Evolutionary conservation across 2,888 invertebrate genomes (phyloP).

Genomic region (Sesamia inferens): DNA sequence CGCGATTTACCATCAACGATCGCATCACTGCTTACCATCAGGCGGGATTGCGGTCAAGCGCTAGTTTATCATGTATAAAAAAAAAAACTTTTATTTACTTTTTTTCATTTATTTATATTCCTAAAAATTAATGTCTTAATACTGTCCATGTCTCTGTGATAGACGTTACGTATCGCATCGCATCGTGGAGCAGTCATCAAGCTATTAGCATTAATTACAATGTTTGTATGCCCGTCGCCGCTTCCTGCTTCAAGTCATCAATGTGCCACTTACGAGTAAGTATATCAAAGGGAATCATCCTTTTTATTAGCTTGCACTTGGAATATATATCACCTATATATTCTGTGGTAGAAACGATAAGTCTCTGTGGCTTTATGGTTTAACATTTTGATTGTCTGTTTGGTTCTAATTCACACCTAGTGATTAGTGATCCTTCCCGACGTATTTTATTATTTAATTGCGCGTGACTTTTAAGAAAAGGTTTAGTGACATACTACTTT

Average conservation of each 20-base stretch:
- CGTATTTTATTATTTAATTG: background rate
- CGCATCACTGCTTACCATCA: too few relatives aligned
- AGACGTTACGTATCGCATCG: slow-evolving; percentile 33
- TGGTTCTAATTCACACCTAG: slow-evolving; percentile 31
- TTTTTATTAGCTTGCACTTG: slow-evolving; percentile 28
- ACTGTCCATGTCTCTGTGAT: background rate
- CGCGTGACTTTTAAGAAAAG: background rate
- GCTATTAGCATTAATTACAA: slow-evolving; percentile 83
- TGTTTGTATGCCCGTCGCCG: slow-evolving; percentile 78
- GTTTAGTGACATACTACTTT: background rate
- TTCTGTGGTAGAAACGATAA: slow-evolving; percentile 10
- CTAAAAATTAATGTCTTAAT: slow-evolving; percentile 1
- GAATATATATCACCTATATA: slow-evolving; percentile 32
- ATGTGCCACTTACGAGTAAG: slow-evolving; percentile 19
- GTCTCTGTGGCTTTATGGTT: background rate
- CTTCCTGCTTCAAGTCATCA: slow-evolving; percentile 75
- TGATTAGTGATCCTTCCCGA: slow-evolving; percentile 8
- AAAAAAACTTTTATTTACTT: too few relatives aligned
- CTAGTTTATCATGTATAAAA: too few relatives aligned
- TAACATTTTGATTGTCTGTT: slow-evolving; percentile 16
- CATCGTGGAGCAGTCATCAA: slow-evolving; percentile 58
- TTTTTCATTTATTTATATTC: too few relatives aligned
- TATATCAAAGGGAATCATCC: slow-evolving; percentile 51
- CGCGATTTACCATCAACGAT: too few relatives aligned
- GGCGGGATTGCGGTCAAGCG: too few relatives aligned